These are phyloP conservation scores for Cherax quadricarinatus DNA, from an alignment of 1,140 invertebrate species.

Conservation along the genomic window DNA sequence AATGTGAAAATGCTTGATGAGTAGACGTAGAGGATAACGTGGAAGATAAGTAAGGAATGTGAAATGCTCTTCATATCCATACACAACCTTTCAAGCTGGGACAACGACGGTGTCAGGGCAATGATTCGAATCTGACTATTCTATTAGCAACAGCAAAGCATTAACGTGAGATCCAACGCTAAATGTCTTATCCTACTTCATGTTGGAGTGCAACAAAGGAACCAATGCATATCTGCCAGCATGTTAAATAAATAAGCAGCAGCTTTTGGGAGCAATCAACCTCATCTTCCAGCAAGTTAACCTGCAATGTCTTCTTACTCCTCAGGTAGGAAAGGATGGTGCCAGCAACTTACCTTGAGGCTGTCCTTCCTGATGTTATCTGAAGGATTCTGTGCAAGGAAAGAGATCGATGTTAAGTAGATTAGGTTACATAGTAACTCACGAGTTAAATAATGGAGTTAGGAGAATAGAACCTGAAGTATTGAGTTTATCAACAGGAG, in stretches of 20 bases:
- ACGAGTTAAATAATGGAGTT: too few relatives aligned
- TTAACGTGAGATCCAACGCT: background rate
- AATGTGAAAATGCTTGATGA: too few relatives aligned
- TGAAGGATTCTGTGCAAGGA: slow-evolving; percentile 12
- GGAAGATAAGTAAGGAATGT: too few relatives aligned
- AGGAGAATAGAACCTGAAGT: too few relatives aligned
- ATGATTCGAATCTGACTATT: too few relatives aligned
- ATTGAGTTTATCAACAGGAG: too few relatives aligned
- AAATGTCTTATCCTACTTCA: background rate
- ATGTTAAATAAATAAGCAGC: background rate
- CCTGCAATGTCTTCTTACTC: background rate
- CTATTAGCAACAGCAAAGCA: too few relatives aligned
- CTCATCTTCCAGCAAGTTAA: background rate
- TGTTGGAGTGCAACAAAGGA: background rate
- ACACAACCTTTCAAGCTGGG: too few relatives aligned
- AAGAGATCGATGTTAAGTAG: background rate
- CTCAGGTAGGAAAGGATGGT: background rate
- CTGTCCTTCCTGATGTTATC: background rate
- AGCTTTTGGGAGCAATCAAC: background rate
- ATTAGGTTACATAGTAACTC: too few relatives aligned
- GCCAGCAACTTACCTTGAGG: slow-evolving; percentile 11
- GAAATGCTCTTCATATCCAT: too few relatives aligned
- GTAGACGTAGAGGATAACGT: too few relatives aligned
- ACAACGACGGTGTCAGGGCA: too few relatives aligned
- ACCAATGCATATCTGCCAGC: background rate